Conservation (phyloP, 2,888 invertebrate species). For the Metallyticus violacea region DNA sequence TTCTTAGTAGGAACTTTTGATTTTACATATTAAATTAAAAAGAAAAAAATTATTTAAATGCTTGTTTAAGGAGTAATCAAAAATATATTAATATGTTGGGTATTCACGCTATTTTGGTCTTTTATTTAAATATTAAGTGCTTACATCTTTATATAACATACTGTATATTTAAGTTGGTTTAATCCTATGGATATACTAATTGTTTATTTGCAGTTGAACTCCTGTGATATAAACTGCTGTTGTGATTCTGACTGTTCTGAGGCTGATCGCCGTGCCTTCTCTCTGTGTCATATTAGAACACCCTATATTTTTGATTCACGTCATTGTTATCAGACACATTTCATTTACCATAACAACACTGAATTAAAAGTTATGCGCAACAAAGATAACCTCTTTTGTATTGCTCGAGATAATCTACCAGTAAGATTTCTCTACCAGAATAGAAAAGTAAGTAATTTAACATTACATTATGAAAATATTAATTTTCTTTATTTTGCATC, state of each 20-base stretch:
- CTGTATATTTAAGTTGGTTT: too few species aligned
- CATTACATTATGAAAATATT: neutral
- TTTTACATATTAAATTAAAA: too few species aligned
- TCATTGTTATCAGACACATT: conserved; percentile 55
- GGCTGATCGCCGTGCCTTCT: conserved; percentile 59
- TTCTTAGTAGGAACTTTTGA: too few species aligned
- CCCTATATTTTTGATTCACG: conserved; percentile 38
- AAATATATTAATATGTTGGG: too few species aligned
- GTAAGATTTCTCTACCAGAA: conserved; percentile 42
- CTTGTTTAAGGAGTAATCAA: too few species aligned
- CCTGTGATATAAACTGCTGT: conserved; percentile 82
- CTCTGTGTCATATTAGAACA: conserved; percentile 51
- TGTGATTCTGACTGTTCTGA: conserved; percentile 73
- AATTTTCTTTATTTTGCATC: too few species aligned
- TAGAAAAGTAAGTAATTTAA: conserved; percentile 39
- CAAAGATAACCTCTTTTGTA: conserved; percentile 57
- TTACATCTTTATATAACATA: too few species aligned
- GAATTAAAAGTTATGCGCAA: conserved; percentile 41
- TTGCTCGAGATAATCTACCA: conserved; percentile 57
- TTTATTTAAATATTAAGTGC: too few species aligned
- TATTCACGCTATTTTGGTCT: too few species aligned
- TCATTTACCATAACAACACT: conserved; percentile 55
- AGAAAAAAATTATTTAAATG: too few species aligned
- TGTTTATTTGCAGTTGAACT: conserved; percentile 54
- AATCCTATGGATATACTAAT: too few species aligned